These are phyloP conservation scores for Lanius ludovicianus DNA, from an alignment of 2,113 vertebrate genomes.

Conservation along the genomic window DNA sequence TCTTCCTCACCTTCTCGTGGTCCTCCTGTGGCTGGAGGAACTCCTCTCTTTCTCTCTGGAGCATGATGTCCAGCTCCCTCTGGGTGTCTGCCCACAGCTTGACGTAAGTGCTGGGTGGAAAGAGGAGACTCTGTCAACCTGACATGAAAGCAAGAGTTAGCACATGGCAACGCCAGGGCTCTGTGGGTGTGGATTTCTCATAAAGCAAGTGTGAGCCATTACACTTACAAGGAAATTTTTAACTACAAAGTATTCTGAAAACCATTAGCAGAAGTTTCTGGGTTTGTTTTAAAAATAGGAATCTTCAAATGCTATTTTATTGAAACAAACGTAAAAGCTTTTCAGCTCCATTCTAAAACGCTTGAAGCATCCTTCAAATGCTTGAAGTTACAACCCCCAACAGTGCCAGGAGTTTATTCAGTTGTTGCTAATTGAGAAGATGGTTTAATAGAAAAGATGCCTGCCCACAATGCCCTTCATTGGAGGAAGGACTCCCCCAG, in stretches of 20 bases:
- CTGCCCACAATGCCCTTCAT: not conserved
- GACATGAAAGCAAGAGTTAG: not conserved
- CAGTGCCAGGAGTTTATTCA: not conserved
- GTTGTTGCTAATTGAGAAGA: not conserved
- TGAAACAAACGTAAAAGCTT: not conserved
- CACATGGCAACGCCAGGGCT: not conserved
- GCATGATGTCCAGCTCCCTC: constrained; percentile 71
- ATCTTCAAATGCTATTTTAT: not conserved
- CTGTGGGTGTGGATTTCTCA: not conserved
- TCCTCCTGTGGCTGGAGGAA: constrained; percentile 57
- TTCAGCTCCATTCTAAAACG: not conserved
- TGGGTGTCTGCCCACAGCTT: constrained; percentile 81
- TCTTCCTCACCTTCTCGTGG: constrained; percentile 57
- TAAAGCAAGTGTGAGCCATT: not conserved
- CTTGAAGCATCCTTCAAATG: not conserved
- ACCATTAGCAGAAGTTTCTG: not conserved
- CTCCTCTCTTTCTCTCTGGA: constrained; percentile 73
- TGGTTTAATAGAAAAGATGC: not conserved
- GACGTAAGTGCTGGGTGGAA: constrained; percentile 74
- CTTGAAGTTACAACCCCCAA: not conserved
- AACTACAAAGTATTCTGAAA: not conserved
- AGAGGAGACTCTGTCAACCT: not conserved
- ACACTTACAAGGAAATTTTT: not conserved
- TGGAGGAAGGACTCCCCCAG: not conserved
- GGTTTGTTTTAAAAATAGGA: not conserved